Conservation (phyloP, 92 coral and sea anemone species). For the Bergia sp. region DNA sequence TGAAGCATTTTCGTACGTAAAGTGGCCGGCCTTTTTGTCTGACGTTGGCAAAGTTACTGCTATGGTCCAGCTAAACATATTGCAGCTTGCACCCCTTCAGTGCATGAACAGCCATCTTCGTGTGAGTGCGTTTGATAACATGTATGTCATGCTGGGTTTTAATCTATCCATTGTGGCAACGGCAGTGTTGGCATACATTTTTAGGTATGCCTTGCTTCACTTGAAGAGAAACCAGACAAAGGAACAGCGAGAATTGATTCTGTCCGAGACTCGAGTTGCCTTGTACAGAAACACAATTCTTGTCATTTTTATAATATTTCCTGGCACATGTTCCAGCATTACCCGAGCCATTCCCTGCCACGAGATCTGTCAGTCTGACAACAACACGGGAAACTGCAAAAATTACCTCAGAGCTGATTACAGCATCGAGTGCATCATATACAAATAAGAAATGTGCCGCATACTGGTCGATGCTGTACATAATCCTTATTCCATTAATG, state of each 20-base stretch:
- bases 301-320: background rate
- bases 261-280: constrained; percentile 1
- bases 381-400: background rate
- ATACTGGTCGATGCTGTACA: background rate
- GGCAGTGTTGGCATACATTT: background rate
- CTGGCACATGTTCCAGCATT: constrained; percentile 6
- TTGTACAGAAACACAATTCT: background rate
- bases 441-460: background rate
- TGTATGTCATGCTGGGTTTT: background rate
- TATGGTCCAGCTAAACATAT: constrained; percentile 17
- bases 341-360: constrained; percentile 1
- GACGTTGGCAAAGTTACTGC: background rate
- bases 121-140: background rate
- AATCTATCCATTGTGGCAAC: background rate
- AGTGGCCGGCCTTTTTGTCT: constrained; percentile 25
- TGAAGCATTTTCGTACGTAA: constrained; percentile 28
- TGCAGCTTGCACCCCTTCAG: constrained; percentile 33
- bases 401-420: background rate
- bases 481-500: background rate
- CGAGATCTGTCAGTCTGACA: background rate
- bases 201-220: background rate
- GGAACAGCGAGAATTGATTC: background rate
- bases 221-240: background rate
- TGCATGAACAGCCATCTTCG: constrained; percentile 15
- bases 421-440: background rate